These are phyloP conservation scores for Lepas anatifera DNA, from an alignment of 2,888 invertebrate species.

Conservation along the genomic window DNA sequence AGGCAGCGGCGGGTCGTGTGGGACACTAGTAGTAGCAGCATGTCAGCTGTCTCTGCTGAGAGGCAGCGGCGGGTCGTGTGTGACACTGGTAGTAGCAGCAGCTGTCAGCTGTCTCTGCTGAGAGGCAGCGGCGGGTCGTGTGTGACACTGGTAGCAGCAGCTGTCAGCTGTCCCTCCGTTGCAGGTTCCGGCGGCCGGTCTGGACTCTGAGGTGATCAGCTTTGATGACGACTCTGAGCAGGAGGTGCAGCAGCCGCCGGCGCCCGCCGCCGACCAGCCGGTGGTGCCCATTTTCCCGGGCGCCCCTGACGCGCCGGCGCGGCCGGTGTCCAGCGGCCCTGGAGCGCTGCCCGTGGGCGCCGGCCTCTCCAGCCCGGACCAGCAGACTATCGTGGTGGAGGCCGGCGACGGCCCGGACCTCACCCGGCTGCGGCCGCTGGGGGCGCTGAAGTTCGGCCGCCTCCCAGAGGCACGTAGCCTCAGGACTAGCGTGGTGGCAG, in stretches of 20 bases:
- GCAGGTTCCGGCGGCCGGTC: no score
- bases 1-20: no score
- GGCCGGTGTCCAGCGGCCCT: background rate
- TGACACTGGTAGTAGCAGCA: no score
- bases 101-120: no score
- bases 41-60: no score
- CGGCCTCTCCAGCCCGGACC: background rate
- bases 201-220: background rate
- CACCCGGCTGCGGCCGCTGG: background rate
- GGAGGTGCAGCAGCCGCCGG: background rate
- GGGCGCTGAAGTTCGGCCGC: background rate
- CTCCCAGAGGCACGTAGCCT: background rate
- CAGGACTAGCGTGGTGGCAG: background rate
- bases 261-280: background rate
- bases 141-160: no score
- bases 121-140: no score
- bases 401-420: background rate
- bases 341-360: background rate
- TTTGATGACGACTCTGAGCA: background rate
- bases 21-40: no score
- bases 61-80: no score
- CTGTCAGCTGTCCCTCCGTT: no score
- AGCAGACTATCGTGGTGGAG: background rate
- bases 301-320: background rate
- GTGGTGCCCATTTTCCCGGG: background rate